Conservation (phyloP, 1,140 invertebrate genomes). For the Rhopalosiphum padi region DNA sequence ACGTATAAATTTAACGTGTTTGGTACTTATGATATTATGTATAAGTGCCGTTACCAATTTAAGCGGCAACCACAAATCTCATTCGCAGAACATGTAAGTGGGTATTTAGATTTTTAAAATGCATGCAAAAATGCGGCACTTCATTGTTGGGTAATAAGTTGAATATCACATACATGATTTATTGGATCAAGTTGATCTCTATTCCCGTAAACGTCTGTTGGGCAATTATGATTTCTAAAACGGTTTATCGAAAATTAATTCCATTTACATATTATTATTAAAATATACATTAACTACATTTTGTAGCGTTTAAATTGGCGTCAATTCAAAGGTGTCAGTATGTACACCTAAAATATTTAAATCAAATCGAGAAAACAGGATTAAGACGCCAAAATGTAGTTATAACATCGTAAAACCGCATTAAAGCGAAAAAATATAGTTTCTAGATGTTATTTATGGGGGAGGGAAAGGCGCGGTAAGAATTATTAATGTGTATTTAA, state of each 20-base stretch:
- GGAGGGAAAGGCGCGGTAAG: neutral
- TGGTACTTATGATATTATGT: neutral
- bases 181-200: conserved; percentile 10
- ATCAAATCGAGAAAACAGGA: neutral
- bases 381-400: neutral
- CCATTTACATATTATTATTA: conserved; percentile 13
- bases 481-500: neutral
- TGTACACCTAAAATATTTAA: conserved; percentile 13
- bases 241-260: conserved; percentile 2
- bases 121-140: neutral
- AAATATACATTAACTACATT: neutral
- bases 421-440: neutral
- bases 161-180: neutral
- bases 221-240: conserved; percentile 26
- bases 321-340: neutral
- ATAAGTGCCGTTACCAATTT: neutral
- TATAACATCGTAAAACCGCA: neutral
- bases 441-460: neutral
- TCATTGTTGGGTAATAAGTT: neutral
- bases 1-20: neutral
- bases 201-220: neutral
- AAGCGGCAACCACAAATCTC: neutral
- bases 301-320: neutral
- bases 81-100: neutral
- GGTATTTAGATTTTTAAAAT: neutral